These are phyloP conservation scores for Brachycybe producta DNA, from an alignment of 2,888 invertebrate genomes.

Conservation along the genomic window DNA sequence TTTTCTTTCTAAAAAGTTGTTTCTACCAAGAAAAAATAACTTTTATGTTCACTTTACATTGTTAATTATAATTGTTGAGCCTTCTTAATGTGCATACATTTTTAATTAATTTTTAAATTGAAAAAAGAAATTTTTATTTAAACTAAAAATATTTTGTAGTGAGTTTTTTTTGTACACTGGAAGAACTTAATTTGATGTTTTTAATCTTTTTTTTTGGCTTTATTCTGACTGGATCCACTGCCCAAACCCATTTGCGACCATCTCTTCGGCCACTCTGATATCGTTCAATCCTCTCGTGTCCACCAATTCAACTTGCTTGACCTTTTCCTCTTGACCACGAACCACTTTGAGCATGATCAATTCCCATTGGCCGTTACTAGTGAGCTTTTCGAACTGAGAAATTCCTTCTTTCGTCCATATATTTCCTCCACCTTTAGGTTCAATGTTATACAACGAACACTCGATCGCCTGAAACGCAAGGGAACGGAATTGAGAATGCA, in stretches of 20 bases:
- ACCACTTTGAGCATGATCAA: slow-evolving; percentile 59
- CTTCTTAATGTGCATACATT: too few species aligned
- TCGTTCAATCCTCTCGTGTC: slow-evolving; percentile 52
- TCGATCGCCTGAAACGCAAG: slow-evolving; percentile 74
- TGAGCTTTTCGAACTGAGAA: slow-evolving; percentile 34
- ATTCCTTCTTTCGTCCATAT: slow-evolving; percentile 31
- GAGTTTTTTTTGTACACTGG: too few species aligned
- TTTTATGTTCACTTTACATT: too few species aligned
- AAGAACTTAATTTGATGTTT: too few species aligned
- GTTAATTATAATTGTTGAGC: too few species aligned
- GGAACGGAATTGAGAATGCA: slow-evolving; percentile 59
- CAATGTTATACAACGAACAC: slow-evolving; percentile 63
- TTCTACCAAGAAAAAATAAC: too few species aligned
- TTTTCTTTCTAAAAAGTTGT: too few species aligned
- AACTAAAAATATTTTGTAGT: too few species aligned
- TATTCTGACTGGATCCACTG: slow-evolving; percentile 20
- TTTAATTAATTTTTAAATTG: too few species aligned
- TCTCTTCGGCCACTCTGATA: slow-evolving; percentile 46
- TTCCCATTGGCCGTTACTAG: slow-evolving; percentile 53
- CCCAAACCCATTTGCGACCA: slow-evolving; percentile 49
- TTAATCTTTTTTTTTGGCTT: slow-evolving; percentile 4
- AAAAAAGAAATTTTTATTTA: too few species aligned
- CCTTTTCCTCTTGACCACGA: slow-evolving; percentile 48
- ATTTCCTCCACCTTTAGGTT: slow-evolving; percentile 37
- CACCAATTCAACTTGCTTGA: slow-evolving; percentile 49